Conservation (phyloP, 1,140 invertebrate genomes). For the Bactericera cockerelli region DNA sequence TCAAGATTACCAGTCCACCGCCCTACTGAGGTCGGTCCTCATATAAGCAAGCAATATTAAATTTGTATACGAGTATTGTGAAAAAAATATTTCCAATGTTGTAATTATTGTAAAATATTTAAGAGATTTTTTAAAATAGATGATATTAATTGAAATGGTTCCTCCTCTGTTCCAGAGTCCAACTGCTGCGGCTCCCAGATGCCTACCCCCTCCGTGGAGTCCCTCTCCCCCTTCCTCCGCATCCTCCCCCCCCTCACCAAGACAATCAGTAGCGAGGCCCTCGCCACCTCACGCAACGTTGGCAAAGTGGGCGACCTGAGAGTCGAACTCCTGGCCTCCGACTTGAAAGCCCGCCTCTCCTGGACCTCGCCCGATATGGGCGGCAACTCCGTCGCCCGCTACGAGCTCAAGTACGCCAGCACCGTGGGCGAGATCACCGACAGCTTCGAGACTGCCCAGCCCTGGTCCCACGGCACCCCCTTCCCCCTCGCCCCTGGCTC, state of each 20-base stretch:
- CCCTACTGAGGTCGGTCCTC: too few relatives aligned
- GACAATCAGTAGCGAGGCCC: conserved; percentile 27
- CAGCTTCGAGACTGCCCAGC: conserved; percentile 28
- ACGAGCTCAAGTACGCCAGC: conserved; percentile 33
- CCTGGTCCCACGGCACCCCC: conserved; percentile 28
- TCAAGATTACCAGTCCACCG: too few relatives aligned
- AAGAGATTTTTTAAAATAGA: too few relatives aligned
- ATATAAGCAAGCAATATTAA: too few relatives aligned
- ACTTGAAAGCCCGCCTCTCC: conserved; percentile 30
- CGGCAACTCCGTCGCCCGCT: conserved; percentile 31
- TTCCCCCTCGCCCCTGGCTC: conserved; percentile 30
- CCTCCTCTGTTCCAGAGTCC: conserved; percentile 24
- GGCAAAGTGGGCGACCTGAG: conserved; percentile 34
- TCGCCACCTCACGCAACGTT: conserved; percentile 22
- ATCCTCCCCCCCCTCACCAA: conserved; percentile 32
- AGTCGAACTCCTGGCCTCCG: conserved; percentile 27
- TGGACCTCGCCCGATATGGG: conserved; percentile 41
- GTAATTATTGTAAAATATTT: too few relatives aligned
- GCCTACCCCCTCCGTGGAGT: conserved; percentile 28
- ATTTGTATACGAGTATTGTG: too few relatives aligned
- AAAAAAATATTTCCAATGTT: too few relatives aligned
- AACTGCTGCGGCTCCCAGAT: conserved; percentile 34
- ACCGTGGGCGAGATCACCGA: conserved; percentile 32
- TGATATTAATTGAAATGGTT: too few relatives aligned
- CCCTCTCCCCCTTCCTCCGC: conserved; percentile 32